Conservation (phyloP, 2,888 invertebrate genomes). For the Cancer borealis region DNA sequence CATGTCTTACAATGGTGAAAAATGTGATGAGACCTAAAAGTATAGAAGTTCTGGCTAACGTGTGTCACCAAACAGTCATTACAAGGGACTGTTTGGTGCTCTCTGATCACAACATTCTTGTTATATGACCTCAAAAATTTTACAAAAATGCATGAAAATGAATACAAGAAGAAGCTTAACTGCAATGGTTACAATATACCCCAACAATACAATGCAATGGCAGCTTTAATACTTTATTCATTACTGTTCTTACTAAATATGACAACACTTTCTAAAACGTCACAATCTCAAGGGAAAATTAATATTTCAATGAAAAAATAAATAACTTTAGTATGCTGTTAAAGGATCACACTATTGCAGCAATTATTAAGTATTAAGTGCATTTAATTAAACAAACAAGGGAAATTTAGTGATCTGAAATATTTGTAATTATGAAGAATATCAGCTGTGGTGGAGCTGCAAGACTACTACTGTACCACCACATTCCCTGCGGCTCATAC, state of each 20-base stretch:
- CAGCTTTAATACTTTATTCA: not conserved
- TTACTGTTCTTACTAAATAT: not conserved
- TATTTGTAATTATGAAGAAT: not conserved
- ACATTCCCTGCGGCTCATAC: too few relatives aligned
- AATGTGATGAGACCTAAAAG: not conserved
- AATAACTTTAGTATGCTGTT: not conserved
- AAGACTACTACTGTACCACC: too few relatives aligned
- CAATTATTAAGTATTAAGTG: not conserved
- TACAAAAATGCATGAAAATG: not conserved
- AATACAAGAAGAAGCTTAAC: not conserved
- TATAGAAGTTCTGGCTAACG: not conserved
- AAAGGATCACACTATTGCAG: not conserved
- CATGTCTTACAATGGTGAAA: not conserved
- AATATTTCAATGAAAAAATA: not conserved
- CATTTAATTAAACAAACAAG: not conserved
- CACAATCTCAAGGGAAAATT: not conserved
- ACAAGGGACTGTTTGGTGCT: not conserved
- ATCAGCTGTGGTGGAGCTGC: not conserved
- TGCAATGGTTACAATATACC: not conserved
- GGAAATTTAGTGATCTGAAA: not conserved
- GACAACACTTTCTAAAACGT: not conserved
- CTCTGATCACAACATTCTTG: not conserved
- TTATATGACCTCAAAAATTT: not conserved
- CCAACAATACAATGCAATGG: not conserved
- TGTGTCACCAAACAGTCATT: not conserved